A percentile compares a stretch with the other conserved stretches of the same genome.
These are phyloP conservation scores for Myrmecobius fasciatus DNA, from an alignment of 2,113 vertebrate genomes.

Conservation along the genomic window DNA sequence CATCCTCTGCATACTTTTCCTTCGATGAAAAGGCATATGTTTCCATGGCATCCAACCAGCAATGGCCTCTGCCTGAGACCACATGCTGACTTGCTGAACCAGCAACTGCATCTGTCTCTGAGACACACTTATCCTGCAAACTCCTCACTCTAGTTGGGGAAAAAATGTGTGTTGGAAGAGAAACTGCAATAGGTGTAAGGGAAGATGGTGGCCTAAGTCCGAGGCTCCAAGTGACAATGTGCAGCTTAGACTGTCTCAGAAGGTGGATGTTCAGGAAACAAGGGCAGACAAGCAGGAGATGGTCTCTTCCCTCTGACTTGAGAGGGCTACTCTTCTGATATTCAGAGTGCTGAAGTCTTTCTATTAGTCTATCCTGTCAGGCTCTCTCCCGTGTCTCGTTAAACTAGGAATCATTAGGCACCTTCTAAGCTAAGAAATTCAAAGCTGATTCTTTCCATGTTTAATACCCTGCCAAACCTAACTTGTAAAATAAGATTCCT, in stretches of 20 bases:
- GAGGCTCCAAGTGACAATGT: neutral
- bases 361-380: neutral
- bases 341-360: neutral
- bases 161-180: neutral
- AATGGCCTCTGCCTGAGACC: slow-evolving; percentile 11
- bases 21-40: neutral
- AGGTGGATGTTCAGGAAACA: neutral
- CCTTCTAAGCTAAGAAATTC: neutral
- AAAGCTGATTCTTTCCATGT: neutral
- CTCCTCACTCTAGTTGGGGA: neutral
- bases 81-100: slow-evolving; percentile 1
- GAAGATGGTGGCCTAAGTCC: neutral
- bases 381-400: neutral
- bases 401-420: neutral
- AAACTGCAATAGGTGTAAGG: neutral
- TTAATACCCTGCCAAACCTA: neutral
- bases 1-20: neutral
- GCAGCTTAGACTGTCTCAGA: neutral
- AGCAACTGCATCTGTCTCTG: slow-evolving; percentile 30
- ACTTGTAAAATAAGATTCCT: neutral
- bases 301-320: neutral
- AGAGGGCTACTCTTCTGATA: neutral
- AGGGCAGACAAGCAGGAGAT: neutral
- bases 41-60: neutral
- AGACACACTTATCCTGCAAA: slow-evolving; percentile 21